Evolutionary conservation across 2,888 invertebrate species (phyloP).

Genomic region (Andrena dorsata): DNA sequence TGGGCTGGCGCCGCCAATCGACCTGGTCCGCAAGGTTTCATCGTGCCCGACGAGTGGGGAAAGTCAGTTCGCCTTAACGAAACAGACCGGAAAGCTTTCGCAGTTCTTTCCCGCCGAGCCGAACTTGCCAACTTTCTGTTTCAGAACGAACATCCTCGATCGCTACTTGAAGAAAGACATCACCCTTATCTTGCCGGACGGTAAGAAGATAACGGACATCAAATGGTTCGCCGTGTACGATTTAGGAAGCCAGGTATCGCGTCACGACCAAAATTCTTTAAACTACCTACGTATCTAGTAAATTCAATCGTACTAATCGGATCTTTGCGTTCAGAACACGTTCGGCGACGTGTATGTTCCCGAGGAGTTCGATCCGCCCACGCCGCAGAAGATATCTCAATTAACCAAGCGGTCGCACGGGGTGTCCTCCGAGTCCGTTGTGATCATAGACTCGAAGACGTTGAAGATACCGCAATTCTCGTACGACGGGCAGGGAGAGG

Average conservation of each 20-base stretch:
- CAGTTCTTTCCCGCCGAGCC: too few species aligned
- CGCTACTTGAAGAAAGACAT: slow-evolving; percentile 95
- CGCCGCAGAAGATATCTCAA: slow-evolving; percentile 88
- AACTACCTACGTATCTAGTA: too few species aligned
- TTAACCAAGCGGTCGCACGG: slow-evolving; percentile 88
- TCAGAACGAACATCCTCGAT: slow-evolving; percentile 93
- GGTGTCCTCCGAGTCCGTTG: slow-evolving; percentile 90
- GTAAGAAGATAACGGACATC: slow-evolving; percentile 93
- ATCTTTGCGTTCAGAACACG: slow-evolving; percentile 87
- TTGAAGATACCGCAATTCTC: slow-evolving; percentile 91
- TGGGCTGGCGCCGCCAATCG: slow-evolving; percentile 96
- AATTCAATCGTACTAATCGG: too few species aligned
- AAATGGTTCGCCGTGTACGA: slow-evolving; percentile 97
- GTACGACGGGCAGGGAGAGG: slow-evolving; percentile 91
- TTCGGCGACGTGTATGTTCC: slow-evolving; percentile 96
- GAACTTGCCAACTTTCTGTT: slow-evolving; percentile 67
- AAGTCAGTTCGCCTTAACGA: slow-evolving; percentile 87
- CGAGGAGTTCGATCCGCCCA: slow-evolving; percentile 95
- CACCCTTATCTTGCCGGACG: slow-evolving; percentile 92
- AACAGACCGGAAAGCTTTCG: background rate
- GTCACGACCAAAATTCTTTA: background rate
- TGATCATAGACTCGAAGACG: slow-evolving; percentile 93
- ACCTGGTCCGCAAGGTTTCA: slow-evolving; percentile 96
- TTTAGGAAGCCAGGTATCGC: slow-evolving; percentile 89
- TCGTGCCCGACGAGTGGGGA: slow-evolving; percentile 94